Evolutionary conservation across 2,797 vertebrate species (phyloP).

Genomic region (Sitta carolinensis): DNA sequence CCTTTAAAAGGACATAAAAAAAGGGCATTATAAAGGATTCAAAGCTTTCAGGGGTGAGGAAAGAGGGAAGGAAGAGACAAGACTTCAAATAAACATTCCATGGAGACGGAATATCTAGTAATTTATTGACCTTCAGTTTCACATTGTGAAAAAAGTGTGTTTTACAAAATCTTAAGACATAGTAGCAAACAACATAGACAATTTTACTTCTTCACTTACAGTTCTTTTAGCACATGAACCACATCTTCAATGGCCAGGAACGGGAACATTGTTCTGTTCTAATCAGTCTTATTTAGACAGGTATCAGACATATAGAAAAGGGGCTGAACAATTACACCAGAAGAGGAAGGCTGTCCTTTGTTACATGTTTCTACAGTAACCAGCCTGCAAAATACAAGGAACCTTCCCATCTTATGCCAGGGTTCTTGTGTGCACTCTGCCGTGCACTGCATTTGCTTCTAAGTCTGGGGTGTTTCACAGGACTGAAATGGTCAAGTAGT

Average conservation of each 20-base stretch:
- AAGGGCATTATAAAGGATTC: not conserved
- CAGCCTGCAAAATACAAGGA: conserved; percentile 79
- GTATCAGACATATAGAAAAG: conserved; percentile 80
- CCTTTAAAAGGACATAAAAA: conserved; percentile 19
- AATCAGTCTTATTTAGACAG: conserved; percentile 80
- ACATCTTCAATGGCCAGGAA: conserved; percentile 66
- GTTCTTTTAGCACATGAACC: conserved; percentile 64
- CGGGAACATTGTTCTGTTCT: conserved; percentile 72
- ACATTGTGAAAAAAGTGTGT: conserved; percentile 91
- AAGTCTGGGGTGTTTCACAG: conserved; percentile 68
- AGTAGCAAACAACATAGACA: conserved; percentile 72
- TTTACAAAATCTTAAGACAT: conserved; percentile 90
- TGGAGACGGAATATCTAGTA: conserved; percentile 94
- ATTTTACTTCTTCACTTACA: conserved; percentile 68
- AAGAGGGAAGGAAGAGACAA: conserved; percentile 64
- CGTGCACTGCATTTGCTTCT: conserved; percentile 80
- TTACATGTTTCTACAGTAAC: conserved; percentile 88
- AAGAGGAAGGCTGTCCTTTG: conserved; percentile 88
- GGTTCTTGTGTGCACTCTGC: conserved; percentile 79
- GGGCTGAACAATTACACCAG: conserved; percentile 84
- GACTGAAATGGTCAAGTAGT: conserved; percentile 72
- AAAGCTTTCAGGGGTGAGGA: conserved; percentile 25
- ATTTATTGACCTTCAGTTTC: conserved; percentile 98
- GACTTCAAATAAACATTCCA: conserved; percentile 51
- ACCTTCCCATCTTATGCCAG: conserved; percentile 81